A percentile compares a stretch with the other conserved stretches of the same genome.
phyloP scores from a whole-genome alignment of 2,888 invertebrate genomes.

The Labia minor region DNA sequence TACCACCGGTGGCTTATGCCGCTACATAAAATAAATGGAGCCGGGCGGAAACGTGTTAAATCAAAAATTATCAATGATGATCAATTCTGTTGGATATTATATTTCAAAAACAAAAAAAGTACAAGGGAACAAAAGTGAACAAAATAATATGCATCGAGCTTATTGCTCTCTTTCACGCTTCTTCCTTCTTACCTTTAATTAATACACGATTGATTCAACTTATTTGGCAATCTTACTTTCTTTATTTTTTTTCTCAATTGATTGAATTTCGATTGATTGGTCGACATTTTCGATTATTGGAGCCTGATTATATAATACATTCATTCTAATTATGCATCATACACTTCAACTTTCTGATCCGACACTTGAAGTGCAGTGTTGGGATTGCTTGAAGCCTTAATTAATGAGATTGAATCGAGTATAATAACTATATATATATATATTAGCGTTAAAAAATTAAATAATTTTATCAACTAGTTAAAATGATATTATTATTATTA shows the following conservation, averaged over 20 bases:
- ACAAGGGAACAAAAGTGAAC: not conserved
- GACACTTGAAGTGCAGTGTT: constrained; percentile 6
- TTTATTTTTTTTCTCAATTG: not conserved
- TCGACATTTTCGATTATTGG: no score
- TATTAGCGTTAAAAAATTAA: not conserved
- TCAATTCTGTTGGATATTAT: no score
- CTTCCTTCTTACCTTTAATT: not conserved
- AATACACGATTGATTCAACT: not conserved
- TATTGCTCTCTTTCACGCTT: not conserved
- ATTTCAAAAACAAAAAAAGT: not conserved
- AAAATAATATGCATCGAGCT: not conserved
- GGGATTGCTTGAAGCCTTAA: constrained; percentile 13
- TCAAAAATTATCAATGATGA: no score
- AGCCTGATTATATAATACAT: no score
- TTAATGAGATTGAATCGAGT: not conserved
- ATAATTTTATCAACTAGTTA: not conserved
- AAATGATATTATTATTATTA: no score
- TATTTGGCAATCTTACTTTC: not conserved
- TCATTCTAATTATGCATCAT: no score
- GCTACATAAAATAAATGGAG: no score
- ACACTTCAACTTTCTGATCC: not conserved
- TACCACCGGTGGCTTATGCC: no score
- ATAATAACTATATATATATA: not conserved
- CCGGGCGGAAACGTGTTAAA: no score
- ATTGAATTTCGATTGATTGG: no score